These are phyloP conservation scores for Halcyon chelicuti DNA, from an alignment of 2,797 vertebrate genomes.

Conservation along the genomic window DNA sequence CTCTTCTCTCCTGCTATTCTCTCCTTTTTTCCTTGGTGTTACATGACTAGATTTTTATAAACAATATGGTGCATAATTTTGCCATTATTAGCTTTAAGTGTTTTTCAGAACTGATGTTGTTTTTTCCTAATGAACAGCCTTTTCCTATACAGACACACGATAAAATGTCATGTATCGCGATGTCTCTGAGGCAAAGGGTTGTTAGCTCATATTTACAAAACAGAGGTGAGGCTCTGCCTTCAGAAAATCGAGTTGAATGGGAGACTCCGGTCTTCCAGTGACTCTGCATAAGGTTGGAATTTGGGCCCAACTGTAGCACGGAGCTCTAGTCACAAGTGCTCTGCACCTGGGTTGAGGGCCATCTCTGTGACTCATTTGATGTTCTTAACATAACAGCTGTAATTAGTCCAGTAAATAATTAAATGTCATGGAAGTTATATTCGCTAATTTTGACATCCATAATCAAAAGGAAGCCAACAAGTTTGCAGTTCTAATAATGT, in stretches of 20 bases:
- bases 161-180: background rate
- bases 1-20: background rate
- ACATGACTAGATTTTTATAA: background rate
- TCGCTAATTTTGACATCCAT: background rate
- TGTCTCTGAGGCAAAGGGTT: background rate
- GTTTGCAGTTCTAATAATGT: background rate
- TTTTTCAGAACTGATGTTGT: slow-evolving; percentile 26
- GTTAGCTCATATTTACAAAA: background rate
- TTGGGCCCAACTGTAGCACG: background rate
- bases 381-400: background rate
- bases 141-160: background rate
- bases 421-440: background rate
- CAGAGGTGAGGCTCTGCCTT: background rate
- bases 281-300: fast-evolving
- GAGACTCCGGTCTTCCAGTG: background rate
- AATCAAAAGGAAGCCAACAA: background rate
- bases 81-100: slow-evolving; percentile 22
- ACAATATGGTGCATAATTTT: background rate
- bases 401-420: slow-evolving; percentile 1
- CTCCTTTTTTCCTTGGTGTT: background rate
- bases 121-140: slow-evolving; percentile 17
- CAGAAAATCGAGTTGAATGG: background rate
- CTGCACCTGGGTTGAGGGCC: background rate
- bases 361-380: background rate
- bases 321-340: background rate